Evolutionary conservation across 2,888 invertebrate genomes (phyloP), one percentile per base, ranked within the genome.

Genomic region (Diaphora mendica): DNA sequence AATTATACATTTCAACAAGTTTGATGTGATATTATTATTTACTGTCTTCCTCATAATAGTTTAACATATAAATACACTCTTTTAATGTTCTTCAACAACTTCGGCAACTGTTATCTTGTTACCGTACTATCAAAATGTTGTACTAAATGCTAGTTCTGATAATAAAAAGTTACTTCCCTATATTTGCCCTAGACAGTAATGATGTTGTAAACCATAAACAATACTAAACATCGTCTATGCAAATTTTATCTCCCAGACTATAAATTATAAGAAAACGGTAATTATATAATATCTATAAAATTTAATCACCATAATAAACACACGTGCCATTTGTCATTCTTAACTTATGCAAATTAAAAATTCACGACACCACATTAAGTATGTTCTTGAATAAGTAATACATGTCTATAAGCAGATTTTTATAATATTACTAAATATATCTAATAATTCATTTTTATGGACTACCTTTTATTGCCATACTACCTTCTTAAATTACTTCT

Each of bases 241-340:
- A 26, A 62, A 59, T 69, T 35, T 68, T 64, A 30, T 30, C 39
- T 68, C n/a, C 13, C 7, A 48, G 51, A 51, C 51, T 15, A 74
- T 81, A 82, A 82, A 81, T 82, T 74, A 77, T 23, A 8, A 11
- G 13, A 9, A 77, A 72, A 68, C 72, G 26, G 75, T 78, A 76
- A 78, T 80, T 78, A 77, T 66, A 71, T 76, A 66, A 71, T 71
- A n/a, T 55, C 20, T 62, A 42, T 26, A 55, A 64, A 74, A 26
- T 77, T 81, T 79, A 79, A 82, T 81, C 75, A 79, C 64, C 72
- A 68, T 64, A 67, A 76, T 75, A 81, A 79, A 81, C 30, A 79
- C 66, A 81, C 70, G 71, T 66, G 68, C 71, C 73, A 65, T 81
- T 77, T 68, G 73, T 81, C 79, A 77, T 68, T 67, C 44, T 75